Percentiles rank a stretch among this genome's conserved stretches.
Evolutionary conservation across 2,113 vertebrate species (phyloP).

Genomic region (Petromus typicus): DNA sequence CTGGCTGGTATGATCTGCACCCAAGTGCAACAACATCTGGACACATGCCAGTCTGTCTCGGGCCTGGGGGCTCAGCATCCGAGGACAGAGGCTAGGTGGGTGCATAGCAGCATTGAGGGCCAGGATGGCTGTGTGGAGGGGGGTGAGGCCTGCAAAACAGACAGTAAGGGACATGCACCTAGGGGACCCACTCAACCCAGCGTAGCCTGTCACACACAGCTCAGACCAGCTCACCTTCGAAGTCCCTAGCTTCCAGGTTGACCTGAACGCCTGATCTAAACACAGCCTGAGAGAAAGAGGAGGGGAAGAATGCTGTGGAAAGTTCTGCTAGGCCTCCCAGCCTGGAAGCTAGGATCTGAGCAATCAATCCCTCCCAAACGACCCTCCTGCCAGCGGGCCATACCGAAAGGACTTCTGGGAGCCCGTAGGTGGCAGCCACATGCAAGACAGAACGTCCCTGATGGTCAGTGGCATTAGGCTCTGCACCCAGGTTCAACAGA

Average conservation of each 20-base stretch:
- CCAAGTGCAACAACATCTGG: constrained; percentile 87
- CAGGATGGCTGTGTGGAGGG: constrained; percentile 92
- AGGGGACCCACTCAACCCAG: not conserved
- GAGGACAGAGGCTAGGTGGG: constrained; percentile 66
- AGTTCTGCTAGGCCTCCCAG: not conserved
- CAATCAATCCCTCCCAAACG: not conserved
- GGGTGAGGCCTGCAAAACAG: constrained; percentile 89
- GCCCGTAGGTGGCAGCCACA: constrained; percentile 91
- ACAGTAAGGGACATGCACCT: not conserved
- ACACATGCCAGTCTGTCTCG: constrained; percentile 89
- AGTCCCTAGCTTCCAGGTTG: constrained; percentile 92
- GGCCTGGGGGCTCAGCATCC: constrained; percentile 67
- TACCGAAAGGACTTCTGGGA: constrained; percentile 90
- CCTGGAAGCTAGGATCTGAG: not conserved
- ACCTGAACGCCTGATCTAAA: constrained; percentile 84
- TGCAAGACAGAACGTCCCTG: constrained; percentile 93
- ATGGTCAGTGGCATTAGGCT: constrained; percentile 90
- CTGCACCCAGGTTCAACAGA: constrained; percentile 90
- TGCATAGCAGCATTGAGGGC: constrained; percentile 89
- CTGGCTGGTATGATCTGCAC: constrained; percentile 91
- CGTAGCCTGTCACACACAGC: not conserved
- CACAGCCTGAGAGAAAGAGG: constrained; percentile 85
- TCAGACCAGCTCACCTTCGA: constrained; percentile 88
- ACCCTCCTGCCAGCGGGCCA: not conserved
- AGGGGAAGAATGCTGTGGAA: not conserved